Conservation (phyloP, 92 coral and sea anemone species). For the Phenganax stokvisi region DNA sequence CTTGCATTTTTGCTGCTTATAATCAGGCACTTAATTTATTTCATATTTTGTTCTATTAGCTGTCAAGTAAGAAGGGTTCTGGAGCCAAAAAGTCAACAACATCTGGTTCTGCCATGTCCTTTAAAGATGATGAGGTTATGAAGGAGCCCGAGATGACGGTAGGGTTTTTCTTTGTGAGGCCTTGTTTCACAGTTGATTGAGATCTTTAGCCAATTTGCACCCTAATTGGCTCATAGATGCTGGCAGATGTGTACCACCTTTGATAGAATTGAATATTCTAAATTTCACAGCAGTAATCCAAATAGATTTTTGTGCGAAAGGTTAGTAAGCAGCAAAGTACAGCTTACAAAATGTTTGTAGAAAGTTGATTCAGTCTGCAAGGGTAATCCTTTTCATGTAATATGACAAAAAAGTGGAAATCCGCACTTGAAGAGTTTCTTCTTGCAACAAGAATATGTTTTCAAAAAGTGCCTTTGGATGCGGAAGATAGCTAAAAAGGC, state of each 20-base stretch:
- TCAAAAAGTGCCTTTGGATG: no score
- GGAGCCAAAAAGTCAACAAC: slow-evolving; percentile 58
- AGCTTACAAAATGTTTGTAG: no score
- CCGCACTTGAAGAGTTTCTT: no score
- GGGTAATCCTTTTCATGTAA: no score
- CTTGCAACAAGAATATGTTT: no score
- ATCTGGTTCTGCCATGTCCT: slow-evolving; percentile 48
- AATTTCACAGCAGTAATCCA: neutral
- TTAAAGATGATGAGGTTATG: slow-evolving; percentile 69
- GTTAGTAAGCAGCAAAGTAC: no score
- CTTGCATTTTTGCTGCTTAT: neutral
- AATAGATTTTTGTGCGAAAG: neutral
- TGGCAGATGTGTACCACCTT: neutral
- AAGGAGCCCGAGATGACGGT: slow-evolving; percentile 92
- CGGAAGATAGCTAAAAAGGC: no score
- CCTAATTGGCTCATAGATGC: neutral
- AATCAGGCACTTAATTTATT: neutral
- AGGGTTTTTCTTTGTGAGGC: slow-evolving; percentile 19
- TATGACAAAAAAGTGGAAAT: no score
- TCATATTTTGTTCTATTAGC: slow-evolving; percentile 23
- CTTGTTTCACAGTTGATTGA: no score
- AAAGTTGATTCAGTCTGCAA: no score
- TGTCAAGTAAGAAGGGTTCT: slow-evolving; percentile 60
- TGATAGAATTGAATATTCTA: neutral
- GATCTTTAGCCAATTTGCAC: no score